Evolutionary conservation across 2,797 vertebrate genomes (phyloP).

Genomic region (Onychomys torridus): DNA sequence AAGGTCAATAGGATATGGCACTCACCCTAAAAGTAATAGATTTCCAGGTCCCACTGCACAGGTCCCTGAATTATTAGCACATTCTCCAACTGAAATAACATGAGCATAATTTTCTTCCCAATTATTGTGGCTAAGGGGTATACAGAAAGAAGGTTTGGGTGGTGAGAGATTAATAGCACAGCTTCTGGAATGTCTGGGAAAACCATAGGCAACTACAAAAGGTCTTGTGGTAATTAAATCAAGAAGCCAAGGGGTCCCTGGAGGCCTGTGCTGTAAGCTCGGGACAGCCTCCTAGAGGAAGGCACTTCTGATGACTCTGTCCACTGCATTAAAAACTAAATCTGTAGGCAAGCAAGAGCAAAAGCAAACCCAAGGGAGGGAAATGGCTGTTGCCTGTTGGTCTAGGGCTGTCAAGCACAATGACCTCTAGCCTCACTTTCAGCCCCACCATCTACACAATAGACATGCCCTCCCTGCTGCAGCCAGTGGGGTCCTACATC

Average conservation of each 20-base stretch:
- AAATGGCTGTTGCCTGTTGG: conserved; percentile 16
- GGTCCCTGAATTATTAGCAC: conserved; percentile 78
- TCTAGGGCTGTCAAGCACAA: conserved; percentile 44
- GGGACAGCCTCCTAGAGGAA: conserved; percentile 53
- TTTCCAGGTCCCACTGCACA: conserved; percentile 74
- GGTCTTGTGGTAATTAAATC: conserved; percentile 80
- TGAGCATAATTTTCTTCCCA: conserved; percentile 82
- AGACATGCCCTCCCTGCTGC: neutral
- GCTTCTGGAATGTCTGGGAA: conserved; percentile 63
- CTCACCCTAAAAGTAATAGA: conserved; percentile 80
- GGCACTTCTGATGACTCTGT: neutral
- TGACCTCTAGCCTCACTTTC: conserved; percentile 73
- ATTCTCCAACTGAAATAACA: conserved; percentile 80
- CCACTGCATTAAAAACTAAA: conserved; percentile 26
- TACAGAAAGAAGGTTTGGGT: conserved; percentile 63
- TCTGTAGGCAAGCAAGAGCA: conserved; percentile 73
- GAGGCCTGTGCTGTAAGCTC: conserved; percentile 36
- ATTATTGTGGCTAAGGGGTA: conserved; percentile 74
- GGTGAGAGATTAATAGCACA: conserved; percentile 72
- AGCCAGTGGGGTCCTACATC: neutral
- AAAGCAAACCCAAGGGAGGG: conserved; percentile 62
- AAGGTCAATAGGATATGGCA: conserved; percentile 69
- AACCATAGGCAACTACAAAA: conserved; percentile 72
- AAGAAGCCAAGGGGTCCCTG: conserved; percentile 60
- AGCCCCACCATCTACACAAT: neutral